Conservation (phyloP, 1,140 invertebrate species). For the Trichonephila clavipes region DNA sequence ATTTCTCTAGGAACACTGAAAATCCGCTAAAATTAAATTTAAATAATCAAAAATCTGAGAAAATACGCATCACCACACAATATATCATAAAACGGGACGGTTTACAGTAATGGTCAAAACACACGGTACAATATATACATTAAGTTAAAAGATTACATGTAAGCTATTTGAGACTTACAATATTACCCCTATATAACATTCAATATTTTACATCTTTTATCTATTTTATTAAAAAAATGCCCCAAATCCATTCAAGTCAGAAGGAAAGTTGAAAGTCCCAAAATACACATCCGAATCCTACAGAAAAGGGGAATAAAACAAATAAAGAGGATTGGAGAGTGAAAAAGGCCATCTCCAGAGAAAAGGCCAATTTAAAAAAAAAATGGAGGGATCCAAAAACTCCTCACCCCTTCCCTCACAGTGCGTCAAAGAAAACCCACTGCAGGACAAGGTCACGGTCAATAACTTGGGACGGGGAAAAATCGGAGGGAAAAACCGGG, state of each 20-base stretch:
- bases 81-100: too few species aligned
- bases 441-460: neutral
- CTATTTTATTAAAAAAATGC: neutral
- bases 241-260: neutral
- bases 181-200: neutral
- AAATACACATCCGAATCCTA: neutral
- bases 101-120: too few species aligned
- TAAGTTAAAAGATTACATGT: too few species aligned
- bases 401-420: neutral
- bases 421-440: neutral
- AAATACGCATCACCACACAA: too few species aligned
- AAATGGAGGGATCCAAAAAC: neutral
- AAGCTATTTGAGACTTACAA: too few species aligned
- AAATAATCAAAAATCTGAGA: too few species aligned
- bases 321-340: neutral
- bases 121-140: too few species aligned
- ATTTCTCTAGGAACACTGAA: too few species aligned
- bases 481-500: neutral
- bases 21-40: too few species aligned
- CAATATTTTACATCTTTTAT: neutral
- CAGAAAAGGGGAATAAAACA: neutral
- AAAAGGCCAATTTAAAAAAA: neutral
- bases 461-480: neutral
- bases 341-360: neutral
- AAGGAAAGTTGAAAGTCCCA: neutral